These are phyloP conservation scores for Globodera rostochiensis DNA, from an alignment of 1,140 invertebrate species.

Conservation along the genomic window DNA sequence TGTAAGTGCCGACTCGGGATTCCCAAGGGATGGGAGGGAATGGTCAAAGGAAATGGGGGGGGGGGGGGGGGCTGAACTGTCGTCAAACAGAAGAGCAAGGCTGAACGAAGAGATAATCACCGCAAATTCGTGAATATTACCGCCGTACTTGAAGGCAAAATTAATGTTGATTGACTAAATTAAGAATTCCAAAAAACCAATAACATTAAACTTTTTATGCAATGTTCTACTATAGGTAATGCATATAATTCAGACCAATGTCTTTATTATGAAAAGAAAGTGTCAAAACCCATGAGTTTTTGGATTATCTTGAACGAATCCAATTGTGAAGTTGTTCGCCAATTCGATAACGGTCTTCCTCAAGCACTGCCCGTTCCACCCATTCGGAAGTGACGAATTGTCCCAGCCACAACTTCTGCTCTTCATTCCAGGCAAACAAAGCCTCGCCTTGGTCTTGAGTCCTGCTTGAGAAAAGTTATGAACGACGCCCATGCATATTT, in stretches of 20 bases:
- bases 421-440: constrained; percentile 39
- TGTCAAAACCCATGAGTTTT: no score
- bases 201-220: no score
- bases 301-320: constrained; percentile 4
- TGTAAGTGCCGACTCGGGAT: not conserved
- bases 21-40: not conserved
- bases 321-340: constrained; percentile 31
- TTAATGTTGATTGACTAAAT: no score
- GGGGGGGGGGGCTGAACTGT: constrained; percentile 10
- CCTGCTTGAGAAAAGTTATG: constrained; percentile 1
- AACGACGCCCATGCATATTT: no score
- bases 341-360: constrained; percentile 41
- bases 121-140: not conserved
- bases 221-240: no score
- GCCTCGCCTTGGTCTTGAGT: constrained; percentile 36
- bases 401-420: constrained; percentile 35
- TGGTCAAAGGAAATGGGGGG: constrained; percentile 21
- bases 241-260: no score
- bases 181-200: no score
- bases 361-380: constrained; percentile 44
- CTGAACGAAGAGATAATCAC: not conserved
- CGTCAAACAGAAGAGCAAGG: not conserved
- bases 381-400: constrained; percentile 39
- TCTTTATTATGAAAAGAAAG: no score
- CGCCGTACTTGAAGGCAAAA: no score